phyloP scores from a whole-genome alignment of 2,113 vertebrate species.

The Centropristis striata region DNA sequence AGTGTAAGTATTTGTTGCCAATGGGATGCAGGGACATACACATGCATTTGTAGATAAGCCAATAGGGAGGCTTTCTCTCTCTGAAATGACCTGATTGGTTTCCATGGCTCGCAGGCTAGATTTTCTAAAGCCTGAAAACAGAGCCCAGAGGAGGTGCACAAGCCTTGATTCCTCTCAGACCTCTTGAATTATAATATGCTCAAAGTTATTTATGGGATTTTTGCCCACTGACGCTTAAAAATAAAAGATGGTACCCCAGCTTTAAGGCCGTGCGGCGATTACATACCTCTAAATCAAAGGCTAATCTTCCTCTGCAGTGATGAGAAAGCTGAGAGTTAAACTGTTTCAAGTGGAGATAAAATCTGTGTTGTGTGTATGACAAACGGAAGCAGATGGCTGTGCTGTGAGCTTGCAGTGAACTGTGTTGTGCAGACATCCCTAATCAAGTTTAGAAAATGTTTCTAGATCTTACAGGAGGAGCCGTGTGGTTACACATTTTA shows the following conservation, averaged over 20 bases:
- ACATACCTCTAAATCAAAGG: slow-evolving; percentile 15
- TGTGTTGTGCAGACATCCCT: slow-evolving; percentile 39
- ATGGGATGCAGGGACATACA: too few species aligned
- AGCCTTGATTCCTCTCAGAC: too few species aligned
- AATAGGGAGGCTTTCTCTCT: too few species aligned
- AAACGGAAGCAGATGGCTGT: slow-evolving; percentile 45
- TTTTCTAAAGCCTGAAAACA: too few species aligned
- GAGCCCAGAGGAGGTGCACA: too few species aligned
- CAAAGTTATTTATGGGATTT: too few species aligned
- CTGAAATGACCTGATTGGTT: too few species aligned
- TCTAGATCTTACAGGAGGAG: slow-evolving; percentile 31
- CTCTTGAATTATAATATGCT: too few species aligned
- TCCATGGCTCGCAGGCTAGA: too few species aligned
- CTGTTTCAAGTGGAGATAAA: slow-evolving; percentile 34
- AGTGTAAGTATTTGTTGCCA: too few species aligned
- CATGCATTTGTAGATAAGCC: too few species aligned
- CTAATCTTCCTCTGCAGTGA: slow-evolving; percentile 13
- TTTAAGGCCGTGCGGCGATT: neutral
- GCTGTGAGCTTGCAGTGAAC: slow-evolving; percentile 20
- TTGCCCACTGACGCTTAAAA: too few species aligned
- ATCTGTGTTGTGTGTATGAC: slow-evolving; percentile 40
- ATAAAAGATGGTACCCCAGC: neutral
- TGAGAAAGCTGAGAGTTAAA: slow-evolving; percentile 9
- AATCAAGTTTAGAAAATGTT: slow-evolving; percentile 36
- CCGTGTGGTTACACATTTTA: slow-evolving; percentile 43